These are phyloP conservation scores for Pseudomugil gertrudae DNA, from an alignment of 2,797 vertebrate species.

Conservation along the genomic window DNA sequence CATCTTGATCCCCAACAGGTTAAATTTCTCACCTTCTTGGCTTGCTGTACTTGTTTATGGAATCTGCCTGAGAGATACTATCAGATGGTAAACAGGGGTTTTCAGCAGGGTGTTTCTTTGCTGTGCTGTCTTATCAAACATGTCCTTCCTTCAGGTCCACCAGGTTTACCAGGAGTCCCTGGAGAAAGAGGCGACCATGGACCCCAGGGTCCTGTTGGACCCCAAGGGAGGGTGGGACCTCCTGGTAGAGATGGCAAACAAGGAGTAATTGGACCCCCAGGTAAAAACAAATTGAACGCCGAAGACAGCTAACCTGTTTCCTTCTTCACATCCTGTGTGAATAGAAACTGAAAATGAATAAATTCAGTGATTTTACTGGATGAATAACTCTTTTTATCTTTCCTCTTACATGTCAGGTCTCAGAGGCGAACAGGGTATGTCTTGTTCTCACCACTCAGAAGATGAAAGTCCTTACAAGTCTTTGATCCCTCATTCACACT, in stretches of 20 bases:
- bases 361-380: not conserved
- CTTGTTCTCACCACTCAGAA: slow-evolving; percentile 25
- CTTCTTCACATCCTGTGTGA: slow-evolving; percentile 2
- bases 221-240: slow-evolving; percentile 79
- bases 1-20: slow-evolving; percentile 12
- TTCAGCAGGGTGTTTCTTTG: slow-evolving; percentile 4
- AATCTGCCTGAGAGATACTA: slow-evolving; percentile 6
- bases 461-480: slow-evolving; percentile 26
- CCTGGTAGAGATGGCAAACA: slow-evolving; percentile 78
- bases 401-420: slow-evolving; percentile 77
- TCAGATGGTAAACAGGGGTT: not conserved
- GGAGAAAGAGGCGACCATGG: slow-evolving; percentile 80
- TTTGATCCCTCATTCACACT: slow-evolving; percentile 22
- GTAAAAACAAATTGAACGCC: slow-evolving; percentile 65
- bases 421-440: slow-evolving; percentile 86
- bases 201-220: slow-evolving; percentile 71
- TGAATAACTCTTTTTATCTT: slow-evolving; percentile 39
- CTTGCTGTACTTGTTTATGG: slow-evolving; percentile 16
- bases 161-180: slow-evolving; percentile 81
- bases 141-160: slow-evolving; percentile 70
- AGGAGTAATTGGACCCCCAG: slow-evolving; percentile 84
- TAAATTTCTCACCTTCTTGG: slow-evolving; percentile 29
- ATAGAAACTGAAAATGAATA: not conserved
- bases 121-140: slow-evolving; percentile 26
- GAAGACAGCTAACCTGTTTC: slow-evolving; percentile 3